Evolutionary conservation across 2,797 vertebrate species (phyloP).

Genomic region (Pangasius macronema): DNA sequence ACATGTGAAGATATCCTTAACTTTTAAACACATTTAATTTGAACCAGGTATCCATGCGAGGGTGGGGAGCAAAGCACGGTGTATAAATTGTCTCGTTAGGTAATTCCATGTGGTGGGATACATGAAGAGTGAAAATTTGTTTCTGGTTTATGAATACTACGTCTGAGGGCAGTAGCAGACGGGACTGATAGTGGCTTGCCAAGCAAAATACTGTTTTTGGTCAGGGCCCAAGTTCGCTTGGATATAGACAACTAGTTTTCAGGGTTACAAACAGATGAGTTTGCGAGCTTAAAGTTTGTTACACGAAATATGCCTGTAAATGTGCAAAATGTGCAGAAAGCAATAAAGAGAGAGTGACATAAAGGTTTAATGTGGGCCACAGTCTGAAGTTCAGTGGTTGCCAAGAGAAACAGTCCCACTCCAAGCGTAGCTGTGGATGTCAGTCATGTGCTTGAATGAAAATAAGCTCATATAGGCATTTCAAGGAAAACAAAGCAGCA

Average conservation of each 20-base stretch:
- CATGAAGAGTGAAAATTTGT: conserved; percentile 77
- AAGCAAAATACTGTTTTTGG: conserved; percentile 80
- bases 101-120: conserved; percentile 63
- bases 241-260: conserved; percentile 77
- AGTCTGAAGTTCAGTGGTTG: conserved; percentile 24
- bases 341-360: conserved; percentile 47
- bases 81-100: conserved; percentile 61
- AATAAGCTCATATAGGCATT: conserved; percentile 72
- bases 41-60: conserved; percentile 62
- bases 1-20: conserved; percentile 63
- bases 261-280: conserved; percentile 60
- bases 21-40: conserved; percentile 63
- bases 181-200: conserved; percentile 68
- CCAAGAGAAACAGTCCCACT: conserved; percentile 51
- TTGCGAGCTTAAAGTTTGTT: conserved; percentile 64
- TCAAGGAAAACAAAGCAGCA: conserved; percentile 59
- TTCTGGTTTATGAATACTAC: conserved; percentile 80
- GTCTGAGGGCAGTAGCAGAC: conserved; percentile 79
- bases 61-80: conserved; percentile 59
- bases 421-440: conserved; percentile 30
- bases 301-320: conserved; percentile 62
- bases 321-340: too few species aligned
- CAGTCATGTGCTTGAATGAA: conserved; percentile 71
- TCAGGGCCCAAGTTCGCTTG: conserved; percentile 71
- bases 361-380: conserved; percentile 37